Conservation (phyloP, 2,888 invertebrate species). For the Sarcophaga rosellei region DNA sequence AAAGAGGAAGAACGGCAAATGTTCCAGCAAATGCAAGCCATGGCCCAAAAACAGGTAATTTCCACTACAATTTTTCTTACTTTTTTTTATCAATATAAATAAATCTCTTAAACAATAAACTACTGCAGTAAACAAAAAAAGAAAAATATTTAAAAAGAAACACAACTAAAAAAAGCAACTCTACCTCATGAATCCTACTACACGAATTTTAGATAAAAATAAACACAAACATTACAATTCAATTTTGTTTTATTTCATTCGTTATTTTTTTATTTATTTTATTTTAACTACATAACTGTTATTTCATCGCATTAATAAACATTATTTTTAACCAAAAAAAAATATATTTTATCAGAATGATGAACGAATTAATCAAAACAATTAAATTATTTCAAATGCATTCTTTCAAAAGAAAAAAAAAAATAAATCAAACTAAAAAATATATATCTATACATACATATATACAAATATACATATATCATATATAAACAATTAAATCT, state of each 20-base stretch:
- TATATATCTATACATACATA: no score
- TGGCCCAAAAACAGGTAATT: constrained; percentile 97
- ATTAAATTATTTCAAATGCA: constrained; percentile 34
- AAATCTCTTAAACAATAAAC: constrained; percentile 42
- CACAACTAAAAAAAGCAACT: constrained; percentile 38
- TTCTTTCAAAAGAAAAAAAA: constrained; percentile 12
- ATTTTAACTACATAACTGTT: constrained; percentile 47
- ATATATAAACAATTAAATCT: neutral
- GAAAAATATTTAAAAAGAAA: neutral
- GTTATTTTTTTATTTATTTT: constrained; percentile 8
- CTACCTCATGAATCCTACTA: constrained; percentile 45
- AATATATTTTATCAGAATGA: constrained; percentile 41
- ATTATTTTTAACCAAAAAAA: constrained; percentile 29
- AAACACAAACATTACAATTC: neutral
- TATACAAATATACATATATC: no score
- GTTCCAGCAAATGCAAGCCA: constrained; percentile 98
- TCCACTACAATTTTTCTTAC: neutral
- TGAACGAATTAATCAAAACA: constrained; percentile 11
- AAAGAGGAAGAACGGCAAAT: constrained; percentile 97
- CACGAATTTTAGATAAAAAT: constrained; percentile 42
- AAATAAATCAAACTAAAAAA: no score
- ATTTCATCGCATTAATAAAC: constrained; percentile 39
- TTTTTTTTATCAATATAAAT: constrained; percentile 1
- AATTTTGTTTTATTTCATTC: neutral
- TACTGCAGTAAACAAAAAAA: constrained; percentile 40